phyloP scores from a whole-genome alignment of 2,113 vertebrate species.

The Addax nasomaculatus region DNA sequence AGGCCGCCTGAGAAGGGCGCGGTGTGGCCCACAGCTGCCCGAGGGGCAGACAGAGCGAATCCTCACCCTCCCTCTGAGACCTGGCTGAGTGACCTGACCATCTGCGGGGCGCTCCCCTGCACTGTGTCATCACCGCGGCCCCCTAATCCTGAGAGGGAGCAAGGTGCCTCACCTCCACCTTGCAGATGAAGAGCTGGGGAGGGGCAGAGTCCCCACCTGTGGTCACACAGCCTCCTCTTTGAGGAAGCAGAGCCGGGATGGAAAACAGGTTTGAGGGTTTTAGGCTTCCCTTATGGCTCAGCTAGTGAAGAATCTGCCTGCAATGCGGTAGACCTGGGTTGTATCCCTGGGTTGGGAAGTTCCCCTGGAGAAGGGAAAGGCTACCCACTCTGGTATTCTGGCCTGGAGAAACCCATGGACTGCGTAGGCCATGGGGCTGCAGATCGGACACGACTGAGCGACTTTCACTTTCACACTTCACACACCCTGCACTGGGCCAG shows the following conservation, averaged over 20 bases:
- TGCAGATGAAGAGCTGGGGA: not conserved
- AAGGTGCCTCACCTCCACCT: no score
- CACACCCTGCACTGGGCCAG: fast-evolving
- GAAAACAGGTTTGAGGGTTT: not conserved
- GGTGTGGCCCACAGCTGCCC: fast-evolving
- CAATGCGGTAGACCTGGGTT: fast-evolving
- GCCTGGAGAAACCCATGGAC: not conserved
- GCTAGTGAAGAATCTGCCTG: not conserved
- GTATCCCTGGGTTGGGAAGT: not conserved
- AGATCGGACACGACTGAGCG: fast-evolving
- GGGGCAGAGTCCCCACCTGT: not conserved
- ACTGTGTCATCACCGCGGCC: fast-evolving
- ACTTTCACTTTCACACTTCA: not conserved
- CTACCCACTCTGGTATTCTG: not conserved
- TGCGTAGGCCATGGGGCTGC: not conserved
- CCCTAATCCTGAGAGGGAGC: not conserved
- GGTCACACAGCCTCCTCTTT: not conserved
- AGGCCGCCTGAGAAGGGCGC: fast-evolving
- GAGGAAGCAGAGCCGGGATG: not conserved
- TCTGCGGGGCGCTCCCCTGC: not conserved
- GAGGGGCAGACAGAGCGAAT: not conserved
- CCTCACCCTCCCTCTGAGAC: not conserved
- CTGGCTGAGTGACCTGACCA: fast-evolving
- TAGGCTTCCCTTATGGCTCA: not conserved
- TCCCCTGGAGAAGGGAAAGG: not conserved